A percentile compares a stretch with the other conserved stretches of the same genome.
phyloP scores from a whole-genome alignment of 2,888 invertebrate genomes.

The Platerodrilus igneus region DNA sequence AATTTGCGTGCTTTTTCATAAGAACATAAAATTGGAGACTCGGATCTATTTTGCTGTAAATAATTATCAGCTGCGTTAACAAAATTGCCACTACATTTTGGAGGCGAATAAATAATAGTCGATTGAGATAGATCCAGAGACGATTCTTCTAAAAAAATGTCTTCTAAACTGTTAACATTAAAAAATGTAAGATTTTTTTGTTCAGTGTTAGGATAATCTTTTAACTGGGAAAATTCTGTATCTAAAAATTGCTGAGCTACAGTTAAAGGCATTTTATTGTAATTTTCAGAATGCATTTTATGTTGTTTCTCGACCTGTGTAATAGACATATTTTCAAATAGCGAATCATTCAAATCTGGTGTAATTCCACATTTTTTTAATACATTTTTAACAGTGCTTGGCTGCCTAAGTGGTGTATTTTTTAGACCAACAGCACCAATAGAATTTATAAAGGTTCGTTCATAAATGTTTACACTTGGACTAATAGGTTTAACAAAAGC shows the following conservation, averaged over 20 bases:
- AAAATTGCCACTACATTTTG: too few relatives aligned
- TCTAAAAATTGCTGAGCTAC: too few relatives aligned
- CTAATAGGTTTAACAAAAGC: too few relatives aligned
- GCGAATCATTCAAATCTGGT: constrained; percentile 12
- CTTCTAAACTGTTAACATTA: constrained; percentile 28
- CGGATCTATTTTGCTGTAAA: background rate
- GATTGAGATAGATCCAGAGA: too few relatives aligned
- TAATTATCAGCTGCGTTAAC: constrained; percentile 6
- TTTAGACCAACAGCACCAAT: too few relatives aligned
- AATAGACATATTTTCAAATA: constrained; percentile 21
- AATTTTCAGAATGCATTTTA: too few relatives aligned
- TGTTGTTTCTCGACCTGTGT: constrained; percentile 22
- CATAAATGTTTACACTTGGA: too few relatives aligned
- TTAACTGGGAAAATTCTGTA: too few relatives aligned
- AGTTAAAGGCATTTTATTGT: too few relatives aligned
- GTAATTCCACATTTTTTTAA: constrained; percentile 12
- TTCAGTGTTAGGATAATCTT: too few relatives aligned
- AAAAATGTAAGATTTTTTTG: too few relatives aligned
- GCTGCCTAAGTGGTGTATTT: constrained; percentile 11
- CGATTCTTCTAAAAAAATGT: constrained; percentile 23
- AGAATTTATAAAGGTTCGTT: too few relatives aligned
- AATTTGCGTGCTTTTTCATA: background rate
- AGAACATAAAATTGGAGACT: constrained; percentile 8
- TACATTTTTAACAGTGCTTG: constrained; percentile 5
- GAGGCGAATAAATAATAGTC: constrained; percentile 32